Percentiles rank a stretch among this genome's conserved stretches.
phyloP scores from a whole-genome alignment of 2,888 invertebrate genomes.

The Ctena decussata region DNA sequence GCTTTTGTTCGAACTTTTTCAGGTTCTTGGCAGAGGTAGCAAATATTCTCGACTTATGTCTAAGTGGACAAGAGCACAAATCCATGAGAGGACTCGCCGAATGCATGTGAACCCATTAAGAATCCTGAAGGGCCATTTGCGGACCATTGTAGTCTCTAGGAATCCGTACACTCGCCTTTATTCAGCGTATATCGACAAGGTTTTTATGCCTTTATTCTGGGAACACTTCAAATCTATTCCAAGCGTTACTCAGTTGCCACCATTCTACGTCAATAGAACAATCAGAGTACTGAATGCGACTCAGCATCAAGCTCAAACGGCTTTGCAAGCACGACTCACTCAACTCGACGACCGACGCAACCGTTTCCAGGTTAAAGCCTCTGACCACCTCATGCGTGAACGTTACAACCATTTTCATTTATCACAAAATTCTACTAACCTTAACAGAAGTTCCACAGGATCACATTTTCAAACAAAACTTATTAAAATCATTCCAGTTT shows the following conservation, averaged over 20 bases:
- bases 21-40: slow-evolving; percentile 46
- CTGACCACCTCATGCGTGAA: background rate
- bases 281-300: background rate
- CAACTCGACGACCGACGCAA: background rate
- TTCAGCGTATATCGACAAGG: slow-evolving; percentile 60
- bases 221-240: slow-evolving; percentile 34
- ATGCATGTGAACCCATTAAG: slow-evolving; percentile 29
- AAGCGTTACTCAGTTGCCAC: background rate
- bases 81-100: slow-evolving; percentile 37
- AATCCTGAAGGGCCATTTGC: slow-evolving; percentile 27
- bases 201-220: slow-evolving; percentile 62
- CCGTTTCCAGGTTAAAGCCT: background rate
- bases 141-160: slow-evolving; percentile 46
- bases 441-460: background rate
- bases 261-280: slow-evolving; percentile 28
- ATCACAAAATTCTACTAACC: background rate
- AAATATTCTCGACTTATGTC: slow-evolving; percentile 24
- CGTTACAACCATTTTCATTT: background rate
- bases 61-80: slow-evolving; percentile 39
- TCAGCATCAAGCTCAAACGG: background rate
- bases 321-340: background rate
- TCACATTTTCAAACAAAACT: background rate
- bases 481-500: slow-evolving; percentile 34
- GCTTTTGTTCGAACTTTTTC: slow-evolving; percentile 11
- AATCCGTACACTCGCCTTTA: slow-evolving; percentile 58